A percentile compares a stretch with the other conserved stretches of the same genome.
Evolutionary conservation across 2,888 invertebrate genomes (phyloP).

Genomic region (Mesoligia furuncula): DNA sequence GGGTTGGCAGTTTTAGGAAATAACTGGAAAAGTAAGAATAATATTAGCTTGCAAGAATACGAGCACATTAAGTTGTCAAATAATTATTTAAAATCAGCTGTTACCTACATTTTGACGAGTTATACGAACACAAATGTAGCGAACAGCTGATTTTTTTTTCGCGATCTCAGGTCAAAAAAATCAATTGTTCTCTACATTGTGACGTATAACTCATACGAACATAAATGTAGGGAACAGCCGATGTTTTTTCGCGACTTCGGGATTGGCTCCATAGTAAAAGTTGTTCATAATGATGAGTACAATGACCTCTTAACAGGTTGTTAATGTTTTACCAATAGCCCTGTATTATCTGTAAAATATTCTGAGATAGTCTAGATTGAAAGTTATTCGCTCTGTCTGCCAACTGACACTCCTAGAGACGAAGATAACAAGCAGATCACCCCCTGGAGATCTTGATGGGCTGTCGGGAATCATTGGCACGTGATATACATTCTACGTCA

Average conservation of each 20-base stretch:
- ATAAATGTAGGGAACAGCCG: too few species aligned
- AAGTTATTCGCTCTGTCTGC: not conserved
- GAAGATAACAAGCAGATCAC: slow-evolving; percentile 24
- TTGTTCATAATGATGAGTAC: too few species aligned
- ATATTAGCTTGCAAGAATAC: not conserved
- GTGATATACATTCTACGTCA: slow-evolving; percentile 28
- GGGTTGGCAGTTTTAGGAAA: slow-evolving; percentile 52
- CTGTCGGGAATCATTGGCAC: slow-evolving; percentile 4
- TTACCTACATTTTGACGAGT: too few species aligned
- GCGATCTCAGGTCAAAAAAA: too few species aligned
- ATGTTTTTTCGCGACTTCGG: too few species aligned
- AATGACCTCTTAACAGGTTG: too few species aligned
- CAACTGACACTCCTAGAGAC: slow-evolving; percentile 42
- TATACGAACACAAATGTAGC: too few species aligned
- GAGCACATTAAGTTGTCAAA: not conserved
- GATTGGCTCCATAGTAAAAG: too few species aligned
- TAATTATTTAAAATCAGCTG: not conserved
- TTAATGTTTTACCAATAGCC: too few species aligned
- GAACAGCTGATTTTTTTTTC: too few species aligned
- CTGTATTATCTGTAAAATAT: not conserved
- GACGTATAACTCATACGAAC: too few species aligned
- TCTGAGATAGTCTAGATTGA: not conserved
- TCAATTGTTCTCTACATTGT: too few species aligned
- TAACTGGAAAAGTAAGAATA: not conserved
- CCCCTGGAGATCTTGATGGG: slow-evolving; percentile 34